A percentile compares a stretch with the other conserved stretches of the same genome.
Evolutionary conservation across 2,797 vertebrate species (phyloP).

Genomic region (Clarias pachynema): DNA sequence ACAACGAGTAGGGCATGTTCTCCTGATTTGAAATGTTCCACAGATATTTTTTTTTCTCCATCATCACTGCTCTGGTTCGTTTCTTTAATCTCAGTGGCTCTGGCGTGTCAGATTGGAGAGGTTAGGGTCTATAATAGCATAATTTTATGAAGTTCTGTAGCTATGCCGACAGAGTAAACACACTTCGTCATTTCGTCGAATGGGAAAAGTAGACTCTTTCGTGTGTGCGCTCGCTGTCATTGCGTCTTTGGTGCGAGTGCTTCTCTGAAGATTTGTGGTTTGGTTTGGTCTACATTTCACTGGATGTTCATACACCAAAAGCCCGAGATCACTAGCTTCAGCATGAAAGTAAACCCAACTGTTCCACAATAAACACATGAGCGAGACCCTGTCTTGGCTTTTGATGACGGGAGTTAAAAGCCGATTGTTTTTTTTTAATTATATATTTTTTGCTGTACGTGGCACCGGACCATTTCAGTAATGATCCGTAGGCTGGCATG

Average conservation of each 20-base stretch:
- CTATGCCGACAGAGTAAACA: conserved; percentile 54
- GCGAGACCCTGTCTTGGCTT: neutral
- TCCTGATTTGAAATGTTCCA: conserved; percentile 42
- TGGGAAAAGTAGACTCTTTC: conserved; percentile 11
- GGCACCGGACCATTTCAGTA: conserved; percentile 38
- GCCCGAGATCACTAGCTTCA: conserved; percentile 21
- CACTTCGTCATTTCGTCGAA: conserved; percentile 8
- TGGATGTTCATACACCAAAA: conserved; percentile 24
- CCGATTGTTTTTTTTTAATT: conserved; percentile 13
- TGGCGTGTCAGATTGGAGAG: conserved; percentile 21
- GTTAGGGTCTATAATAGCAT: conserved; percentile 42
- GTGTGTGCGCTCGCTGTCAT: neutral
- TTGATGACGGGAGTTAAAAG: neutral
- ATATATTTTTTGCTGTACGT: conserved; percentile 13
- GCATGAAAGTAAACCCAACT: conserved; percentile 29
- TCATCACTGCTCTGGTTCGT: neutral
- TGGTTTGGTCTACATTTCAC: conserved; percentile 36
- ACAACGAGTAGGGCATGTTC: conserved; percentile 35
- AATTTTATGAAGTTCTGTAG: conserved; percentile 32
- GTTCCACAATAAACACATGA: conserved; percentile 33
- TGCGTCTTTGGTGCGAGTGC: neutral
- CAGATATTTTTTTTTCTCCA: conserved; percentile 7
- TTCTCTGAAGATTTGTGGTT: conserved; percentile 38
- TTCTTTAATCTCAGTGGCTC: conserved; percentile 37
- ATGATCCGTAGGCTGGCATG: conserved; percentile 43